Base-by-base conservation (phyloP, 2,888 invertebrate species). In the Epinotia ramella region DNA sequence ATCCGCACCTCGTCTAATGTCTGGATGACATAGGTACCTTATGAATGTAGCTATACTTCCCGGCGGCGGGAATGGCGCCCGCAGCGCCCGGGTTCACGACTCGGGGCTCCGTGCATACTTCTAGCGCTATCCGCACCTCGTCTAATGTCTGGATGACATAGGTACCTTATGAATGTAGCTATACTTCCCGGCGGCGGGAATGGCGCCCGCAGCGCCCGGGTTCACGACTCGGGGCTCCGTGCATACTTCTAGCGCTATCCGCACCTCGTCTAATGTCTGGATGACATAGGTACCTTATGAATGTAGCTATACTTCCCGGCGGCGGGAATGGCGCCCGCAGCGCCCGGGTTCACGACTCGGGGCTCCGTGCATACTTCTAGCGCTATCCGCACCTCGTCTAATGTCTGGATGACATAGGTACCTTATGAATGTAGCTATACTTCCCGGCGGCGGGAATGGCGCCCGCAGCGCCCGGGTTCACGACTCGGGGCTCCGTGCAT, bases 1-100 rank as follows among this genome's bases (percentile, higher is more conserved):
- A 99, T 97, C 83, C 97, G 96, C 62, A 99, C 98, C 92, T 99
- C 98, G n/a, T n/a, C n/a, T n/a, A n/a, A n/a, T n/a, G n/a, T n/a
- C n/a, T n/a, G n/a, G n/a, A n/a, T n/a, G n/a, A n/a, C n/a, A n/a
- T n/a, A n/a, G n/a, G n/a, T n/a, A n/a, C n/a, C n/a, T n/a, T n/a
- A n/a, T n/a, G n/a, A n/a, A n/a, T n/a, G n/a, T n/a, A n/a, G n/a
- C n/a, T 94, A 84, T 95, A 95, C 80, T 94, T 93, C 40, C 94
- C 92, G 5, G 91, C 92, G 53, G 87, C 88, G 4, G 94, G 93
- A 84, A 93, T 85, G 0, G 93, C 88, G 3, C 90, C 88, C 0
- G 86, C 87, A 1, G 91, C 90, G 13, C 79, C 83, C 0, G 90
- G 88, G 78, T 93, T 91, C 86, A 93, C 81, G 0, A 83, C 85